These are phyloP conservation scores for Enteromius fasciolatus DNA, from an alignment of 2,797 vertebrate species.

Conservation along the genomic window DNA sequence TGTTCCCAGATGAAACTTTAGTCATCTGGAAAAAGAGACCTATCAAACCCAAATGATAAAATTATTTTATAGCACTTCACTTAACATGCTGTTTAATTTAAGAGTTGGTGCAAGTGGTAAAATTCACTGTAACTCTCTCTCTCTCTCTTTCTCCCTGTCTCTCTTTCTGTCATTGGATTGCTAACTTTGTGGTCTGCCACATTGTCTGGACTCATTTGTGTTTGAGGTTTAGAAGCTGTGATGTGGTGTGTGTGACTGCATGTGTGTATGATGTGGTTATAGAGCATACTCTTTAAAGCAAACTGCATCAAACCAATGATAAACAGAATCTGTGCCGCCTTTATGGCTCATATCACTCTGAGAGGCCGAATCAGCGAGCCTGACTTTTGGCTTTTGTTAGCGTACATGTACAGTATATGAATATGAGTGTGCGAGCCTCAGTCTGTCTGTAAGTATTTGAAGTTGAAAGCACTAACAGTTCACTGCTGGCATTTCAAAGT, in stretches of 20 bases:
- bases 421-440: conserved; percentile 32
- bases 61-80: conserved; percentile 5
- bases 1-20: neutral
- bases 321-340: conserved; percentile 41
- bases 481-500: conserved; percentile 33
- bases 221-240: conserved; percentile 41
- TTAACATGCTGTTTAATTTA: conserved; percentile 31
- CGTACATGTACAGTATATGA: conserved; percentile 42
- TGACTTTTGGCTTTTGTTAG: conserved; percentile 58
- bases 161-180: conserved; percentile 11
- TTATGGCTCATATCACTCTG: conserved; percentile 15
- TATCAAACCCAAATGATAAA: conserved; percentile 3
- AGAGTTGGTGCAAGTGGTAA: conserved; percentile 18
- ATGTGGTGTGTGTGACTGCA: conserved; percentile 33
- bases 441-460: conserved; percentile 36
- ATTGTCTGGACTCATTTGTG: conserved; percentile 50
- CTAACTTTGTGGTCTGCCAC: conserved; percentile 45
- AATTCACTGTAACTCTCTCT: neutral
- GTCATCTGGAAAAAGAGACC: conserved; percentile 5
- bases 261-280: conserved; percentile 38
- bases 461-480: conserved; percentile 37
- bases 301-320: conserved; percentile 43
- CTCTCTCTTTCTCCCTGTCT: conserved; percentile 3
- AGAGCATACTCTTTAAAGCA: conserved; percentile 42
- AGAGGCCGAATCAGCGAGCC: conserved; percentile 20